Conservation (phyloP, 1,140 invertebrate genomes). For the Brachionus plicatilis region DNA sequence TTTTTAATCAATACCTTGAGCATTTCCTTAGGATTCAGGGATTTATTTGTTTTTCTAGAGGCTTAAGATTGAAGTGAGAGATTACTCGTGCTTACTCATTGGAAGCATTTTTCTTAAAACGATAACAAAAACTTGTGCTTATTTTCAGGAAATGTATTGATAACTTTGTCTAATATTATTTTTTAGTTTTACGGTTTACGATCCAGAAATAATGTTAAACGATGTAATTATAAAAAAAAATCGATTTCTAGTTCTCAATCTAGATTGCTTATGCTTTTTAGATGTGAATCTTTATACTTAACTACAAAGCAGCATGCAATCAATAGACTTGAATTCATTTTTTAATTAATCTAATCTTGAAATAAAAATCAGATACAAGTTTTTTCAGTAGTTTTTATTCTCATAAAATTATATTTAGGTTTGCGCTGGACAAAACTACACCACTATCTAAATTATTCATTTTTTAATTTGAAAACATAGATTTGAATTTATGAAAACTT, state of each 20-base stretch:
- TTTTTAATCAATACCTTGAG: background rate
- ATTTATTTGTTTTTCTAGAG: background rate
- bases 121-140: background rate
- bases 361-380: background rate
- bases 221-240: background rate
- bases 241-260: background rate
- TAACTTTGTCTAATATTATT: background rate
- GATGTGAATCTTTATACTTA: background rate
- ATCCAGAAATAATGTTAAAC: background rate
- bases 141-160: background rate
- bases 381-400: background rate
- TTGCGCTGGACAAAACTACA: too few species aligned
- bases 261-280: background rate
- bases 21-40: background rate
- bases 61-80: background rate
- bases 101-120: background rate
- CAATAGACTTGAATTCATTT: background rate
- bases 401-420: too few species aligned
- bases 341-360: background rate
- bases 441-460: too few species aligned
- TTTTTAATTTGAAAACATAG: too few species aligned
- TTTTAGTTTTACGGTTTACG: background rate
- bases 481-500: too few species aligned
- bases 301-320: background rate
- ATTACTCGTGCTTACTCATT: background rate